Base-by-base conservation (phyloP, 1,140 invertebrate species). In the Hyposmocoma kahamanoa region DNA sequence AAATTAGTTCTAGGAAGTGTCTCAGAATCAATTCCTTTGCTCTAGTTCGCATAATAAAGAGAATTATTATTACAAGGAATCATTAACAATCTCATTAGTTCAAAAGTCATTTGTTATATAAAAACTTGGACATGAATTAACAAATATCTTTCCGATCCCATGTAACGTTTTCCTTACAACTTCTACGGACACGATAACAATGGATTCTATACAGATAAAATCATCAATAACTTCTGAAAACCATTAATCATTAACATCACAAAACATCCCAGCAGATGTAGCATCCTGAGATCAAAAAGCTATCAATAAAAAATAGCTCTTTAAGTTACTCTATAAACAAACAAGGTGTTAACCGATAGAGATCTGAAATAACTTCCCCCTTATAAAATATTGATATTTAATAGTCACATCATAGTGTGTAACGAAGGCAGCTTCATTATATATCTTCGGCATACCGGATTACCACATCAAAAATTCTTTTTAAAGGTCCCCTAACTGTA, bases 351-450 rank as follows among this genome's bases (percentile, higher is more conserved):
- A 76, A 81, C 51, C 46, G 78, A 82, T 81, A 76, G 62, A 52
- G 42, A 81, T 79, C 72, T 38, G 69, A 55, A 67, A 72, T 65
- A 78, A 59, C 59, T 73, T 60, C 72, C 60, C 61, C 54, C 67
- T 67, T 72, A 73, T 82, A 79, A 84, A 82, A 84, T 84, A 82
- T 84, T 82, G 75, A 79, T 82, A 76, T 77, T 79, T 80, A 75
- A 74, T 75, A 75, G 71, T 75, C 71, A 57, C 66, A 72, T 72
- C 70, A 71, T 62, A 53, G 57, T 56, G 72, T 67, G 78, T 81
- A 84, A 82, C 59, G 71, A 67, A 74, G 73, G 78, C 81, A 84
- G 75, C 78, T 44, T 59, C 56, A 59, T 53, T 61, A 54, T 68
- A 70, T 79, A 58, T 67, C 69, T 67, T 72, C 58, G 61, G 80